A percentile compares a stretch with the other conserved stretches of the same genome.
Conservation (phyloP, 1,140 invertebrate species). For the Ceratosolen solmsi region DNA sequence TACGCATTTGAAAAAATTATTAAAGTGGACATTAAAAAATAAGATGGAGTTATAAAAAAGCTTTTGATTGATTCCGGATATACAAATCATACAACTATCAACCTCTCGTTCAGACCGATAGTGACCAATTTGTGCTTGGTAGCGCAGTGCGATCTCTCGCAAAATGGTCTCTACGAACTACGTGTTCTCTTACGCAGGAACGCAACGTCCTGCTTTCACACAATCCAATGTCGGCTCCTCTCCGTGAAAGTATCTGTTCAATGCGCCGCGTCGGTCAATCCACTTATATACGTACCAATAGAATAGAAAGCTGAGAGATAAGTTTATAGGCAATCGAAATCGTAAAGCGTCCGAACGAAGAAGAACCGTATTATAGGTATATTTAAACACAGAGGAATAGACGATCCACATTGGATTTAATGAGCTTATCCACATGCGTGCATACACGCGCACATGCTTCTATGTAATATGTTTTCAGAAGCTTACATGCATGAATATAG, state of each 20-base stretch:
- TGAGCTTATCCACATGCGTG: neutral
- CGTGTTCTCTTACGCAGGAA: conserved; percentile 14
- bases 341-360: conserved; percentile 56
- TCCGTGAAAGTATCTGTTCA: conserved; percentile 43
- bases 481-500: neutral
- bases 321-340: conserved; percentile 69
- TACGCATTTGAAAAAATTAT: no score
- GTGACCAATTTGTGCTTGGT: neutral
- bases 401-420: conserved; percentile 7
- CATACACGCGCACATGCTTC: neutral
- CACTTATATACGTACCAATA: conserved; percentile 59
- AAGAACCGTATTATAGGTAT: neutral
- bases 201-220: conserved; percentile 41
- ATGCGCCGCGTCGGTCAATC: conserved; percentile 61
- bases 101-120: no score
- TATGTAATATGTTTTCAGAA: neutral
- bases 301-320: conserved; percentile 60
- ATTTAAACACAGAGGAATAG: neutral
- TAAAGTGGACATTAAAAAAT: no score
- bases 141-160: neutral
- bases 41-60: no score
- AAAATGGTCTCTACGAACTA: neutral
- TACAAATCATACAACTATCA: no score
- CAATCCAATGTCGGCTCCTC: conserved; percentile 22
- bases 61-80: no score